phyloP scores from a whole-genome alignment of 2,113 vertebrate species.

The Epinephelus lanceolatus region DNA sequence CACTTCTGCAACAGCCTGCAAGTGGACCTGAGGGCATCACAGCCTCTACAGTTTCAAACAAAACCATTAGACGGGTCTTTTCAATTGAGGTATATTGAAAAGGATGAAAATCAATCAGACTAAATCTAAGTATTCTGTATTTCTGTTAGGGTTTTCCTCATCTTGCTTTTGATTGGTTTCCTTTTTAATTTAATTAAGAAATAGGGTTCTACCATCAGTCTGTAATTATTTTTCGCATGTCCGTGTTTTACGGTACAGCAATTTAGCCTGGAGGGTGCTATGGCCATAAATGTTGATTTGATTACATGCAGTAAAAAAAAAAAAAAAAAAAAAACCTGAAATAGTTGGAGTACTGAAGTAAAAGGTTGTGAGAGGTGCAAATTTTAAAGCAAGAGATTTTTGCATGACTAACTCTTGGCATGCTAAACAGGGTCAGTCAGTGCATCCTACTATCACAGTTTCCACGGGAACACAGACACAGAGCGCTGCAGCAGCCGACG shows the following conservation, averaged over 20 bases:
- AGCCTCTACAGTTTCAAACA: background rate
- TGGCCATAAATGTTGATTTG: background rate
- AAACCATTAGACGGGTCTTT: background rate
- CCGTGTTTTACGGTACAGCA: background rate
- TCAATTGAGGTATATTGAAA: background rate
- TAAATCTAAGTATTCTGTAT: background rate
- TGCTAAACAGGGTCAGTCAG: slow-evolving; percentile 58
- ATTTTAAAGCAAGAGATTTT: slow-evolving; percentile 25
- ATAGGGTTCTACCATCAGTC: background rate
- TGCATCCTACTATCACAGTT: slow-evolving; percentile 58
- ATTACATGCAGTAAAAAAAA: background rate
- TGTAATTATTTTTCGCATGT: background rate
- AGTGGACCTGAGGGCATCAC: background rate
- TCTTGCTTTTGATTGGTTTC: background rate
- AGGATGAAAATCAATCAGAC: background rate
- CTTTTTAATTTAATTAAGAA: background rate
- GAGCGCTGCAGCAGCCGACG: slow-evolving; percentile 29
- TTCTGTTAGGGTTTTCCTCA: background rate
- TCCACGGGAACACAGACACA: slow-evolving; percentile 69
- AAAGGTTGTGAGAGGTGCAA: background rate
- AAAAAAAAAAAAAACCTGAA: background rate
- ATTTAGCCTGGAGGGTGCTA: background rate
- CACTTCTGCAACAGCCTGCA: no score
- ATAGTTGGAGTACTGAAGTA: background rate
- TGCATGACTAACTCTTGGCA: slow-evolving; percentile 36